Evolutionary conservation across 2,797 vertebrate genomes (phyloP).

Genomic region (Coranthus polyacanthus): DNA sequence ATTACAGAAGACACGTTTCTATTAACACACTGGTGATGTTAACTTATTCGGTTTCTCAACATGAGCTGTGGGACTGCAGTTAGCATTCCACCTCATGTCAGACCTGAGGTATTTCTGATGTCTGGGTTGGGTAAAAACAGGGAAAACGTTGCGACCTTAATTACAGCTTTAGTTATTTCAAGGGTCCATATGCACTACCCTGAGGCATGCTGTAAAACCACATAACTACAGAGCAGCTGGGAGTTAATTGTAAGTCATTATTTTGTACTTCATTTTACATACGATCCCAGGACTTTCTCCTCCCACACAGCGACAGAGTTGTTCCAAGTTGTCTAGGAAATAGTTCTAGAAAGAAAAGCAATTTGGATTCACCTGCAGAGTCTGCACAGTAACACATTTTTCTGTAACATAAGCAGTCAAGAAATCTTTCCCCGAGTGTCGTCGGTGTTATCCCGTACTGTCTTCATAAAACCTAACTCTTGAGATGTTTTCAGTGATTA

Average conservation of each 20-base stretch:
- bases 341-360: neutral
- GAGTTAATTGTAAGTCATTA: conserved; percentile 82
- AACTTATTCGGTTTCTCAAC: conserved; percentile 10
- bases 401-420: neutral
- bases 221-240: conserved; percentile 81
- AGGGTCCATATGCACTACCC: conserved; percentile 72
- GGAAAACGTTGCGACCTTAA: conserved; percentile 72
- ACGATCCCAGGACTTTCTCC: conserved; percentile 81
- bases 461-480: too few species aligned
- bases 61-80: conserved; percentile 22
- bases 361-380: conserved; percentile 25
- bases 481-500: too few species aligned
- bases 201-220: conserved; percentile 80
- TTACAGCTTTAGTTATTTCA: conserved; percentile 81
- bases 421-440: neutral
- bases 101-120: conserved; percentile 61
- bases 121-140: conserved; percentile 72
- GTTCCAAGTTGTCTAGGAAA: conserved; percentile 42
- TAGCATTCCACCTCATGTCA: conserved; percentile 48
- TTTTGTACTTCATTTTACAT: conserved; percentile 80
- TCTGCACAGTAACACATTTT: conserved; percentile 9
- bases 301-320: conserved; percentile 58
- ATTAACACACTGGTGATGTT: neutral
- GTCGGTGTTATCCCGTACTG: too few species aligned
- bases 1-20: conserved; percentile 33